A percentile compares a stretch with the other conserved stretches of the same genome.
Conservation (phyloP, 2,113 vertebrate species). For the Otis tarda region DNA sequence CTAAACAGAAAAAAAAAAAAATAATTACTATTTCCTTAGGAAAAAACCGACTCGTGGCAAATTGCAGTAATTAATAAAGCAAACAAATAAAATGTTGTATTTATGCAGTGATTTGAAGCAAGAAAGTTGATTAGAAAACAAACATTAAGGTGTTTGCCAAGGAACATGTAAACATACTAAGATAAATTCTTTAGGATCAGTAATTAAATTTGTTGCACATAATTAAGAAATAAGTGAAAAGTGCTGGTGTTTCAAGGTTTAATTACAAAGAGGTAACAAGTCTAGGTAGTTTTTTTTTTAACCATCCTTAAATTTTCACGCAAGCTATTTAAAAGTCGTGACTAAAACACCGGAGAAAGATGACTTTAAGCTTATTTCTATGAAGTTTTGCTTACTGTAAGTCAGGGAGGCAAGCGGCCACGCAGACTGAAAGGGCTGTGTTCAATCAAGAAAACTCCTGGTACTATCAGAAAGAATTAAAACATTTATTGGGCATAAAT, state of each 20-base stretch:
- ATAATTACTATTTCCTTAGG: not conserved
- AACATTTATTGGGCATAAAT: slow-evolving; percentile 99
- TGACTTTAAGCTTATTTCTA: not conserved
- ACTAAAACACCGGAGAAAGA: not conserved
- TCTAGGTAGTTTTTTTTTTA: not conserved
- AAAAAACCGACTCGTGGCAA: not conserved
- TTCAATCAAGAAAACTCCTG: slow-evolving; percentile 23
- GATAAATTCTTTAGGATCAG: not conserved
- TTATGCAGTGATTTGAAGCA: not conserved
- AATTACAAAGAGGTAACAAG: not conserved
- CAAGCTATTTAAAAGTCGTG: not conserved
- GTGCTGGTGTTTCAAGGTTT: not conserved
- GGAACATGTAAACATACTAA: not conserved
- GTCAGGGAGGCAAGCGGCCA: too few relatives aligned
- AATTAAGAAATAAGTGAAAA: not conserved
- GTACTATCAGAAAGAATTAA: slow-evolving; percentile 85
- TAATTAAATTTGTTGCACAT: not conserved
- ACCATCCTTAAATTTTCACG: not conserved
- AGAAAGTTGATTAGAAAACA: not conserved
- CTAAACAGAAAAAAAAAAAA: not conserved
- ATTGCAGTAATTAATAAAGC: not conserved
- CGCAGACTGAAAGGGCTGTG: too few relatives aligned
- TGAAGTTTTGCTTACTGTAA: accelerated
- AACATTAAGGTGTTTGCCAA: not conserved
- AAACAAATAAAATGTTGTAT: not conserved